Conservation (phyloP, 1,140 invertebrate genomes). For the Ips nitidus region DNA sequence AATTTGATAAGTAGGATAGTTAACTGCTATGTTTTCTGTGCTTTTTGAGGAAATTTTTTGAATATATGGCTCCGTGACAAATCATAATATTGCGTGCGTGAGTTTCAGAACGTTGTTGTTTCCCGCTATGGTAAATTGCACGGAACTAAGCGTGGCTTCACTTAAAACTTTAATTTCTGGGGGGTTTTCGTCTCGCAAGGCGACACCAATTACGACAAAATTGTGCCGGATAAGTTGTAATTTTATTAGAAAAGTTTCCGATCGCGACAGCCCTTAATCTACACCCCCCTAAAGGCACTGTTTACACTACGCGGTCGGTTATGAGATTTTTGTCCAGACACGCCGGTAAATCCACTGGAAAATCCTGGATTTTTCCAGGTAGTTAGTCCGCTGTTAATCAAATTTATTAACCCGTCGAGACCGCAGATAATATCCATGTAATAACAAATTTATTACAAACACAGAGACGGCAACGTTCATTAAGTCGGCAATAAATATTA, state of each 20-base stretch:
- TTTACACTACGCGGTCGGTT: slow-evolving; percentile 1
- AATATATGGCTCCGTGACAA: slow-evolving; percentile 19
- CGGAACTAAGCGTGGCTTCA: slow-evolving; percentile 28
- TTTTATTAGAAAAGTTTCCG: slow-evolving; percentile 35
- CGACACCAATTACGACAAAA: slow-evolving; percentile 36
- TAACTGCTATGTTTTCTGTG: no score
- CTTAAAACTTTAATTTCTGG: slow-evolving; percentile 37
- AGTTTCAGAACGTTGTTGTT: slow-evolving; percentile 14
- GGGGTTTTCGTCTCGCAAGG: slow-evolving; percentile 25
- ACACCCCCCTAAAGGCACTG: slow-evolving; percentile 7
- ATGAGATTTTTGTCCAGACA: no score
- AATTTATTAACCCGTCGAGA: slow-evolving; percentile 25
- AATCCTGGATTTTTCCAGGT: slow-evolving; percentile 19
- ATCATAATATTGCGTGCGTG: slow-evolving; percentile 31
- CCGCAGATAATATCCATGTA: slow-evolving; percentile 30
- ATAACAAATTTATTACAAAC: slow-evolving; percentile 39
- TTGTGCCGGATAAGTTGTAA: slow-evolving; percentile 33
- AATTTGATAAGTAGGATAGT: no score
- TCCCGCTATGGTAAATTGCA: slow-evolving; percentile 14
- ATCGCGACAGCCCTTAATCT: slow-evolving; percentile 19
- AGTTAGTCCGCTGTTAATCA: slow-evolving; percentile 26
- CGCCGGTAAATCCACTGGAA: neutral
- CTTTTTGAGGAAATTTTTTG: no score
- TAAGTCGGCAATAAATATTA: slow-evolving; percentile 39
- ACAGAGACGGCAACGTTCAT: slow-evolving; percentile 27